These are phyloP conservation scores for Choristoneura rosaceana DNA, from an alignment of 2,888 invertebrate genomes.

Conservation along the genomic window DNA sequence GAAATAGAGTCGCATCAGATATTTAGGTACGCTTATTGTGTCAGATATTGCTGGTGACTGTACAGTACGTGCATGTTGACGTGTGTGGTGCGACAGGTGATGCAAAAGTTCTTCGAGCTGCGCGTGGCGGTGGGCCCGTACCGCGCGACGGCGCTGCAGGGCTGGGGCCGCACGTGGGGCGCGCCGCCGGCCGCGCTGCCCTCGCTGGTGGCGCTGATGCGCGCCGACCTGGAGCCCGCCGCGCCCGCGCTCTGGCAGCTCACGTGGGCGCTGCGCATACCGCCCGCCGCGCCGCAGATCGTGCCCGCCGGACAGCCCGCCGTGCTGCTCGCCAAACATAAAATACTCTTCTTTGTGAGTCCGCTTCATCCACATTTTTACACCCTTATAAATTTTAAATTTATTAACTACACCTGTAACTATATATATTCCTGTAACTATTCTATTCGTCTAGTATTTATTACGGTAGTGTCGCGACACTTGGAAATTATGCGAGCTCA, in stretches of 20 bases:
- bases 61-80: too few relatives aligned
- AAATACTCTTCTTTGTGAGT: constrained; percentile 96
- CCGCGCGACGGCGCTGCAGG: constrained; percentile 94
- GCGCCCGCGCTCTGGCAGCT: constrained; percentile 91
- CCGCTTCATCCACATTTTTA: neutral
- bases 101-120: constrained; percentile 97
- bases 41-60: too few relatives aligned
- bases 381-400: neutral
- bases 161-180: constrained; percentile 94
- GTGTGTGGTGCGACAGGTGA: constrained; percentile 80
- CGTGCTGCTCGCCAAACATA: constrained; percentile 93
- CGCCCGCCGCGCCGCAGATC: constrained; percentile 94
- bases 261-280: constrained; percentile 96
- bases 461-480: too few relatives aligned
- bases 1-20: too few relatives aligned
- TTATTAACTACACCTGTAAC: neutral
- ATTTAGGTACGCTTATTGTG: too few relatives aligned
- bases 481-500: too few relatives aligned
- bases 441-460: too few relatives aligned
- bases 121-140: constrained; percentile 96
- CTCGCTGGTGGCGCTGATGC: constrained; percentile 96
- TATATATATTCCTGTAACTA: too few relatives aligned
- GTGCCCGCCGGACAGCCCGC: constrained; percentile 96
- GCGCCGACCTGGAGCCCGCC: constrained; percentile 85
- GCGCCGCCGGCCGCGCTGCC: constrained; percentile 95